Conservation (phyloP, 2,888 invertebrate genomes). For the Ceramica pisi region DNA sequence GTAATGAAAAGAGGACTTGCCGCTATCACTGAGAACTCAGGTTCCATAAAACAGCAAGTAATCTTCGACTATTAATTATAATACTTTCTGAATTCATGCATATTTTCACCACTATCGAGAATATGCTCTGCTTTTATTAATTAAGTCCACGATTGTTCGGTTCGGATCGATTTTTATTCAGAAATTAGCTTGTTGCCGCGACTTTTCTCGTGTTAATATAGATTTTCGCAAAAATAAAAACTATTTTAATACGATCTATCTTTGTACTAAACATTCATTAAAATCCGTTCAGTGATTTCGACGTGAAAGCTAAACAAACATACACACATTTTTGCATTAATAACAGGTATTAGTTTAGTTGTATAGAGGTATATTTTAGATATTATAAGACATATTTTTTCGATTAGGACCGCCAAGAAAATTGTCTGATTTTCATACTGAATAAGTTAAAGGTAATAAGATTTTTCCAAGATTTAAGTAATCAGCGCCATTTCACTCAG, state of each 20-base stretch:
- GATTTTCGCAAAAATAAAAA: no score
- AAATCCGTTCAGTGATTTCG: no score
- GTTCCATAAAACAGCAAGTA: conserved; percentile 54
- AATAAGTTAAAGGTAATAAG: no score
- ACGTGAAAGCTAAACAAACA: no score
- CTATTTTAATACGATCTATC: background rate
- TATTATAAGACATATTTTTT: no score
- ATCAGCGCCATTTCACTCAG: background rate
- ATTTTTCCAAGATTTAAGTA: background rate
- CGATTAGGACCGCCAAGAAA: background rate
- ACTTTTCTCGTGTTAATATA: no score
- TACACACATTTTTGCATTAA: no score
- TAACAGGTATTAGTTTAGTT: no score
- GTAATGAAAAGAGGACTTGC: background rate
- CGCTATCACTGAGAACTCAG: conserved; percentile 51
- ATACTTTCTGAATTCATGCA: conserved; percentile 70
- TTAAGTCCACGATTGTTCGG: conserved; percentile 48
- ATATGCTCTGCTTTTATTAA: conserved; percentile 50
- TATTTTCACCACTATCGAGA: conserved; percentile 59
- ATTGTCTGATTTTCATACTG: background rate
- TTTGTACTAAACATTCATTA: no score
- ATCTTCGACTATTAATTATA: conserved; percentile 72
- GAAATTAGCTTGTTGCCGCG: background rate
- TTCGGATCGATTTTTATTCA: conserved; percentile 14
- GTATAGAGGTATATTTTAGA: no score